phyloP scores from a whole-genome alignment of 2,888 invertebrate species.

The Trichopria drosophilae region DNA sequence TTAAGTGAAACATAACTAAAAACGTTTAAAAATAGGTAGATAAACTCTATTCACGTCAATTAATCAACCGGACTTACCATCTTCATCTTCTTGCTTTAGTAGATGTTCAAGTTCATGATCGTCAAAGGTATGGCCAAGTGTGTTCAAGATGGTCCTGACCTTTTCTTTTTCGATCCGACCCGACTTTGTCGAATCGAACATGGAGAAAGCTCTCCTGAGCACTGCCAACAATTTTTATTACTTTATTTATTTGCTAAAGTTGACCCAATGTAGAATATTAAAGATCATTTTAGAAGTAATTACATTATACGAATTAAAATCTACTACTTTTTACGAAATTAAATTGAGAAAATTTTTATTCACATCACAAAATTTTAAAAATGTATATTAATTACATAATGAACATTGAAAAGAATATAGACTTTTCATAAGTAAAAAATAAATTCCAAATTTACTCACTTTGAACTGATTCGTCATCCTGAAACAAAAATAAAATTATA shows the following conservation, averaged over 20 bases:
- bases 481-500: slow-evolving; percentile 41
- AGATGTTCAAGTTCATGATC: slow-evolving; percentile 77
- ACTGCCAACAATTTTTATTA: slow-evolving; percentile 60
- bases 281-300: no score
- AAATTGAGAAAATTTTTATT: not conserved
- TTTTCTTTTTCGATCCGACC: slow-evolving; percentile 81
- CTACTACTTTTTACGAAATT: no score
- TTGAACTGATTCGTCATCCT: slow-evolving; percentile 52
- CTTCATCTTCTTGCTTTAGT: slow-evolving; percentile 72
- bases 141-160: slow-evolving; percentile 77
- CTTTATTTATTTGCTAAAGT: no score
- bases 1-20: no score
- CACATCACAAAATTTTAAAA: not conserved
- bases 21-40: no score
- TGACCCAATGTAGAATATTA: no score
- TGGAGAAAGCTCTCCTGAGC: slow-evolving; percentile 78
- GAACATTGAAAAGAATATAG: not conserved
- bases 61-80: slow-evolving; percentile 72
- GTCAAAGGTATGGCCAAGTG: slow-evolving; percentile 78
- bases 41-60: no score
- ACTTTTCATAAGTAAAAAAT: no score
- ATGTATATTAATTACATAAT: not conserved
- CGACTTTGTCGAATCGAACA: slow-evolving; percentile 81
- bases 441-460: slow-evolving; percentile 49
- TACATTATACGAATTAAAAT: no score